Evolutionary conservation across 2,113 vertebrate genomes (phyloP).

Genomic region (Esox niger): DNA sequence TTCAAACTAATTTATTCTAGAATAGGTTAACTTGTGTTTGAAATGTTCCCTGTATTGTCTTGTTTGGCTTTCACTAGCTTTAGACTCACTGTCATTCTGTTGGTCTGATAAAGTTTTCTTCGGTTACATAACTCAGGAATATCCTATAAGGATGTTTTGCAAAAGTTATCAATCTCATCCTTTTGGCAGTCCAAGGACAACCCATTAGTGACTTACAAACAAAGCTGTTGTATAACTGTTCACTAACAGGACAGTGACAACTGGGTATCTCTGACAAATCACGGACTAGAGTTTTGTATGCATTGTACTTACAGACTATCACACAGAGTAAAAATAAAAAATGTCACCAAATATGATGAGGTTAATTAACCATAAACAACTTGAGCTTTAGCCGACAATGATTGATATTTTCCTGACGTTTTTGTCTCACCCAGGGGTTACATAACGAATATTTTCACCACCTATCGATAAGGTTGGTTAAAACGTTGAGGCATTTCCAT

Average conservation of each 20-base stretch:
- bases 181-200: neutral
- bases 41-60: neutral
- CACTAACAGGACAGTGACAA: constrained; percentile 6
- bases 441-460: too few species aligned
- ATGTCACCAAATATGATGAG: too few species aligned
- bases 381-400: neutral
- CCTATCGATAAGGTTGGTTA: too few species aligned
- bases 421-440: neutral
- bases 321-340: too few species aligned
- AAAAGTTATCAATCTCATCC: constrained; percentile 42
- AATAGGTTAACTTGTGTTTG: neutral
- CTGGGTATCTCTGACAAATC: neutral
- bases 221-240: constrained; percentile 23
- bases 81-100: constrained; percentile 14
- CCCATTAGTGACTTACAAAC: neutral
- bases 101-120: constrained; percentile 23
- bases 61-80: constrained; percentile 11
- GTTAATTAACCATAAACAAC: neutral
- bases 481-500: neutral
- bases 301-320: too few species aligned
- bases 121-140: constrained; percentile 21
- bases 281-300: too few species aligned
- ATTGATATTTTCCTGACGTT: neutral
- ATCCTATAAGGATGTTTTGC: constrained; percentile 24
- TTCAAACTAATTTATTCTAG: constrained; percentile 13